A percentile compares a stretch with the other conserved stretches of the same genome.
phyloP scores from a whole-genome alignment of 2,113 vertebrate genomes.

The Nycticorax nycticorax region DNA sequence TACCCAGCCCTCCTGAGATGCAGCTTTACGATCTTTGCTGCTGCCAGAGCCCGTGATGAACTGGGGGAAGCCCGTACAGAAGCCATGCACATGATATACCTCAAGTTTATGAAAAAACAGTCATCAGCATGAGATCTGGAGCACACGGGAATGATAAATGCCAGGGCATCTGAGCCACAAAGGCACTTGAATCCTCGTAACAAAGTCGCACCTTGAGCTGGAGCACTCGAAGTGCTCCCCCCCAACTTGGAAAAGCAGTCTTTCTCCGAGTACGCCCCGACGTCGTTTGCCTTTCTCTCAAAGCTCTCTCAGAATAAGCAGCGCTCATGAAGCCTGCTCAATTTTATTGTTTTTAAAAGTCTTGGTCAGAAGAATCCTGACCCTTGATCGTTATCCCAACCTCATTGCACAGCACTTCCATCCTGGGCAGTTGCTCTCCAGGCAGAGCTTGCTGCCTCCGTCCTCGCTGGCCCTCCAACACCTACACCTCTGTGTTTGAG shows the following conservation, averaged over 20 bases:
- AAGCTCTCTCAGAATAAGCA: background rate
- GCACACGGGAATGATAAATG: background rate
- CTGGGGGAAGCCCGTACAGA: background rate
- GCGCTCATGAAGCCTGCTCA: background rate
- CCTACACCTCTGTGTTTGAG: rapidly evolving
- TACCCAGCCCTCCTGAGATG: background rate
- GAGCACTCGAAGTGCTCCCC: background rate
- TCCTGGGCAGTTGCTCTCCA: background rate
- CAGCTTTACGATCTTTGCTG: background rate
- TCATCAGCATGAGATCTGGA: background rate
- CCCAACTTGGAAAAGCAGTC: background rate
- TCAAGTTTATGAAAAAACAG: background rate
- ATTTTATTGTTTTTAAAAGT: background rate
- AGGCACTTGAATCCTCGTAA: background rate
- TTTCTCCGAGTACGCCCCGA: rapidly evolving
- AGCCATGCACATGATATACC: background rate
- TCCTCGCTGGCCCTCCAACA: background rate
- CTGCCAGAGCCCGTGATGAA: background rate
- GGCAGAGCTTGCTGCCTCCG: background rate
- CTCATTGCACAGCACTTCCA: background rate
- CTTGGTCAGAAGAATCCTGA: background rate
- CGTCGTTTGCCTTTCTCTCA: background rate
- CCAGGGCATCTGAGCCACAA: background rate
- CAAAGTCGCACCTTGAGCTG: background rate
- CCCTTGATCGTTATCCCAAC: background rate